phyloP scores from a whole-genome alignment of 2,797 vertebrate species.

The Odontamblyopus rebecca region DNA sequence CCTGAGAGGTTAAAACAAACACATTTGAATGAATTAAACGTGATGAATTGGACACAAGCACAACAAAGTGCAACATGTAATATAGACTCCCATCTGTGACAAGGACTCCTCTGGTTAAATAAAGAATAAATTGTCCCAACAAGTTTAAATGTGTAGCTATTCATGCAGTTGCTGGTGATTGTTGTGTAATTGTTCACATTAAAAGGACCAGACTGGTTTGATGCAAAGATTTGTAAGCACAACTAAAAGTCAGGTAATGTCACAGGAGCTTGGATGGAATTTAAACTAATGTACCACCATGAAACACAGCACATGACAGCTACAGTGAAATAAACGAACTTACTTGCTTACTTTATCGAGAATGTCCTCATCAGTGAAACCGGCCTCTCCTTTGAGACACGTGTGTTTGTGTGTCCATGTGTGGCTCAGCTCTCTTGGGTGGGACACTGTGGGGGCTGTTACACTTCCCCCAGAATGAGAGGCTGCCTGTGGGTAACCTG shows the following conservation, averaged over 20 bases:
- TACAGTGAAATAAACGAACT: constrained; percentile 4
- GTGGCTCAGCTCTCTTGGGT: constrained; percentile 14
- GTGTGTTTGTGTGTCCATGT: constrained; percentile 6
- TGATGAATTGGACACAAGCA: neutral
- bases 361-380: constrained; percentile 9
- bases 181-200: neutral
- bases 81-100: no score
- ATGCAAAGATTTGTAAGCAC: neutral
- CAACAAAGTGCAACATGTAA: neutral
- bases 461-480: constrained; percentile 40
- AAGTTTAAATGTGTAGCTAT: neutral
- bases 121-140: neutral
- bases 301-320: neutral
- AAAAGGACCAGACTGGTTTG: neutral
- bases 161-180: neutral
- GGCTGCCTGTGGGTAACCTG: constrained; percentile 57
- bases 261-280: neutral
- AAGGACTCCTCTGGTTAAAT: no score
- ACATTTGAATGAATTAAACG: neutral
- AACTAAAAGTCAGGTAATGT: neutral
- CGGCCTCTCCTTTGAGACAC: constrained; percentile 24
- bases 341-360: constrained; percentile 27
- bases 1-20: constrained; percentile 17
- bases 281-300: neutral
- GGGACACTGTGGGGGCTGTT: constrained; percentile 15